These are phyloP conservation scores for Platyura marginata DNA, from an alignment of 1,140 invertebrate species.

Conservation along the genomic window DNA sequence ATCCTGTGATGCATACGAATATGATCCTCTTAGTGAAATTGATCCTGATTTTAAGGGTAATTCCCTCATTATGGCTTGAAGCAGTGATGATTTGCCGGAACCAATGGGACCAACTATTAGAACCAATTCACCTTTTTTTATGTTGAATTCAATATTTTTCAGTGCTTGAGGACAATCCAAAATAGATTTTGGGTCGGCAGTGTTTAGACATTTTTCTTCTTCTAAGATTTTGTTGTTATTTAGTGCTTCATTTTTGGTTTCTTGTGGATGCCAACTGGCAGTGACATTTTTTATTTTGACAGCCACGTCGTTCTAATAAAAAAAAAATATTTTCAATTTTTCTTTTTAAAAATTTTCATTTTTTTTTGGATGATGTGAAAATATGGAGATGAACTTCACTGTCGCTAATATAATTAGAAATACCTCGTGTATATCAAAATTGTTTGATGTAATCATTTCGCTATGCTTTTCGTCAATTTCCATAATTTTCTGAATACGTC, in stretches of 20 bases:
- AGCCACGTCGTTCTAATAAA: too few species aligned
- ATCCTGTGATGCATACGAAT: slow-evolving; percentile 59
- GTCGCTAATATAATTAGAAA: too few species aligned
- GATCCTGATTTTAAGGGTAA: slow-evolving; percentile 33
- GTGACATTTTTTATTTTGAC: too few species aligned
- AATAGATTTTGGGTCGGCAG: not conserved
- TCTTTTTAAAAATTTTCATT: too few species aligned
- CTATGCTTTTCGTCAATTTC: slow-evolving; percentile 32
- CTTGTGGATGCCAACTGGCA: not conserved
- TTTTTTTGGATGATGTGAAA: too few species aligned
- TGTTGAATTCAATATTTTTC: slow-evolving; percentile 12
- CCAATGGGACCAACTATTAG: slow-evolving; percentile 3
- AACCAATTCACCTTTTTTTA: slow-evolving; percentile 16
- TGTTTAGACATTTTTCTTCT: not conserved
- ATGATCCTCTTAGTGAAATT: slow-evolving; percentile 36
- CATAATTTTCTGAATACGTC: slow-evolving; percentile 32
- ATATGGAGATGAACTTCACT: too few species aligned
- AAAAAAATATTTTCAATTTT: too few species aligned
- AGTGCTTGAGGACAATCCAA: too few species aligned
- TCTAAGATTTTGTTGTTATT: not conserved
- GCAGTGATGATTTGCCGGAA: slow-evolving; percentile 46
- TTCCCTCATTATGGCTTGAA: slow-evolving; percentile 48
- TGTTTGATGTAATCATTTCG: too few species aligned
- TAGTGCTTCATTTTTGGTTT: slow-evolving; percentile 1
- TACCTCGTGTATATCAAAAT: too few species aligned